Evolutionary conservation across 1,140 invertebrate species (phyloP), one percentile per base, ranked within the genome.

Genomic region (Plectus sambesii): DNA sequence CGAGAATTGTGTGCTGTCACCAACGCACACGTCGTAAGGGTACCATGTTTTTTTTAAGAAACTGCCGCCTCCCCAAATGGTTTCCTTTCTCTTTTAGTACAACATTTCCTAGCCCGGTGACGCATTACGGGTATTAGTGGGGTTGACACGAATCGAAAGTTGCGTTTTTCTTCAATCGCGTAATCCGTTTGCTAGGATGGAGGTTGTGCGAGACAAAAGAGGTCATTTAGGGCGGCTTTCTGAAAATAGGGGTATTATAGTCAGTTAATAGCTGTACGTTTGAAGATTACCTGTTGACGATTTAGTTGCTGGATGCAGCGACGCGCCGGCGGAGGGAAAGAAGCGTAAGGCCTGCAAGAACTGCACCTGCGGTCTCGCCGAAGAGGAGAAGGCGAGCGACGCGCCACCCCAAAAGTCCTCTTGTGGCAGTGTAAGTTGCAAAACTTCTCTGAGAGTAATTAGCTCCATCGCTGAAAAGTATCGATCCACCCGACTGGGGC

Each of bases 341-440:
- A 88, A 92, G 71, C 77, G 85, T 38, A 94, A 94, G 70, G 92
- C 94, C 0, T 99, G 94, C 67, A 97, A 96, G 62, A 85, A 98
- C 70, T 99, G 94, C 69, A 81, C 82, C 3, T 99, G 94, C 75
- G 94, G 94, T 2, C 74, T 99, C 48, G 90, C 90, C 24, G 88
- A 97, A 62, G 80, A 77, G 8, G 79, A 81, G 70, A 53, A 56
- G 52, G 56, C 56, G 30, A 70, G 68, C 27, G 60, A 60, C 29
- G 58, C 59, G 20, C 49, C 51, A 37, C 74, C 37, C 68, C 79
- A 72, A 5, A 83, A 82, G 71, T 96, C 92, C 5, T 86, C 90
- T 2, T 99, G 93, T 79, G 93, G 93, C 64, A 97, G 77, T 78
- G 90, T 96, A 79, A 78, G 82, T 20, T 8, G 25, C 12, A 33